Base-by-base conservation (phyloP, 35 echinoderm and acorn worm genomes). In the Ophioderma brevispina region DNA sequence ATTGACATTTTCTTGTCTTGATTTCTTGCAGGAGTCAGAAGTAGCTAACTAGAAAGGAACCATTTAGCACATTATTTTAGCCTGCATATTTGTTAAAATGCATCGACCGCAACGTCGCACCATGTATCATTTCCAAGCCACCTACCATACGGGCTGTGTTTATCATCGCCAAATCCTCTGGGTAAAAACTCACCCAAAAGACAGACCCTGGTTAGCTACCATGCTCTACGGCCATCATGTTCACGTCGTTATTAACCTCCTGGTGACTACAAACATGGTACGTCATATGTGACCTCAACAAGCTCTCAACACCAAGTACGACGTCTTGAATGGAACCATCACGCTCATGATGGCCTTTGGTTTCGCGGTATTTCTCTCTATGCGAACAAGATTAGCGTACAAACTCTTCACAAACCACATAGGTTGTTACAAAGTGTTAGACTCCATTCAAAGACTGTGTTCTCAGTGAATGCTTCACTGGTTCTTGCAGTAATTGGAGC, bases 141-240 rank as follows among this genome's bases (percentile, higher is more conserved):
- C 23, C 52, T 98, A 17, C 96, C 96, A 2, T 81, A 38, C 14
- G 94, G 96, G 96, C 56, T 98, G 0, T 94, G 92, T 85, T 82
- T 80, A 63, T 94, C 52, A 92, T 94, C 34, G 89, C 92, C 34
- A 98, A 98, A 79, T 91, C 92, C 87, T 98, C 0, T 92, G 96
- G 2, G 90, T 94, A 23, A 98, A 94, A 80, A 98, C 90, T 32
- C 89, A 92, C 40, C 81, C 63, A 0, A 86, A 80, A 52, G 92
- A 94, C 36, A 94, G 80, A 81, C 96, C 96, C 5, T 55, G 79
- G 64, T 83, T 94, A 23, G 96, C 92, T 0, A 91, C 90, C 1
- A 31, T 92, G n/a, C 76, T 98, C 0, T 94, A 92, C 82, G 1
- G 79, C 18, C 35, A n/a, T 98, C 39, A 98, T 92, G 13, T 35